phyloP scores from a whole-genome alignment of 2,888 invertebrate species.

The Macrophya annulata region DNA sequence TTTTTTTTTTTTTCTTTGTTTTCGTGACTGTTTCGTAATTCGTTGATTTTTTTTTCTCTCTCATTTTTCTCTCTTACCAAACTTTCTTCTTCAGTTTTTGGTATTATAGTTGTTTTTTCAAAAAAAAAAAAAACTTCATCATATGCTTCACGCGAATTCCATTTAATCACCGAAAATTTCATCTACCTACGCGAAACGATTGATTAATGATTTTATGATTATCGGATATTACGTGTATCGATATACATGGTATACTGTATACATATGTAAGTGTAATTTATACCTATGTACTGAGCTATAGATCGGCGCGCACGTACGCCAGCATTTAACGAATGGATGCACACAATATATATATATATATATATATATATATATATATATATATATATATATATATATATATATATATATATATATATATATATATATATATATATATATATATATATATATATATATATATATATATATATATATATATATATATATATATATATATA shows the following conservation, averaged over 20 bases:
- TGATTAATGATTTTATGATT: too few relatives aligned
- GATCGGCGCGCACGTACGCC: slow-evolving; percentile 31
- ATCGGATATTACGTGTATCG: too few relatives aligned
- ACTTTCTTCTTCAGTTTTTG: not conserved
- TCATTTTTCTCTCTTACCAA: too few relatives aligned
- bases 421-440: not conserved
- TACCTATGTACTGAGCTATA: too few relatives aligned
- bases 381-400: not conserved
- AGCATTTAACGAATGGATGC: not conserved
- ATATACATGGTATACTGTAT: too few relatives aligned
- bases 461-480: not conserved
- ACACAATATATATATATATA: not conserved
- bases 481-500: too few relatives aligned
- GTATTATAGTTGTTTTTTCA: not conserved
- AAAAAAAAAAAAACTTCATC: not conserved
- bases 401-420: not conserved
- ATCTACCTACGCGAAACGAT: too few relatives aligned
- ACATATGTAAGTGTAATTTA: too few relatives aligned
- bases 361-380: not conserved
- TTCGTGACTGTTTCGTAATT: not conserved
- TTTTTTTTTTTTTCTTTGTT: not conserved
- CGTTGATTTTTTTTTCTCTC: not conserved
- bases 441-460: not conserved
- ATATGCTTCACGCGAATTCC: too few relatives aligned
- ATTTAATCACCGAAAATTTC: too few relatives aligned